Evolutionary conservation across 2,797 vertebrate species (phyloP), one percentile per base, ranked within the genome.

Genomic region (Mormyrops boulengeri): DNA sequence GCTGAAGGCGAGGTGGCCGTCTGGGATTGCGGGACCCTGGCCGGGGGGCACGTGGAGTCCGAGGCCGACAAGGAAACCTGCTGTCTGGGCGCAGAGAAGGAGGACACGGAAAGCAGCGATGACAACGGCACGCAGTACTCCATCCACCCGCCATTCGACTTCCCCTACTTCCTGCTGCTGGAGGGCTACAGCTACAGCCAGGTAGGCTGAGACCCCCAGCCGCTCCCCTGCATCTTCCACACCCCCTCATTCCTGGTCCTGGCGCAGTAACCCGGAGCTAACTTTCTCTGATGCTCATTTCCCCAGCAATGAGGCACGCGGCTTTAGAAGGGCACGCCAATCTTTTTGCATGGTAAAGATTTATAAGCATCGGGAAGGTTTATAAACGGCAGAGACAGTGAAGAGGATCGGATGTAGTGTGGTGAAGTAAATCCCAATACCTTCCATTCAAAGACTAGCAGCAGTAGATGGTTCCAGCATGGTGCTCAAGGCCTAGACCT

Each of bases 121-220:
- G 95, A 96, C 91, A 96, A 93, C 93, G 91, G 90, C 92, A 95
- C 96, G 94, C 96, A 96, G 95, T 96, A 95, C 93, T 96, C 95
- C 93, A 95, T 97, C 95, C 96, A 96, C 92, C 96, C 96, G 49
- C 96, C 96, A 77, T 93, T 94, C 0, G 94, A 96, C 92, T 96
- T 95, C 92, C 96, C 96, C 0, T 97, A 97, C 94, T 95, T 97
- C 93, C 96, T 97, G 91, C 92, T 97, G 91, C 95, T 97, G 91
- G 96, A 95, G 92, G 96, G 96, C 91, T 95, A 92, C 93, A 95
- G 94, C 93, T 92, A 88, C 85, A 50, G 91, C 93, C 96, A 97
- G 96, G 96, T 97, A 95, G 82, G 90, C 91, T 38, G 90, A 90
- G 55, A 90, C 53, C 85, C 84, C 8, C 44, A 50, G 38, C 89